Evolutionary conservation across 53 echinoderm and acorn worm genomes (phyloP).

Genomic region (Holothuria scabra): DNA sequence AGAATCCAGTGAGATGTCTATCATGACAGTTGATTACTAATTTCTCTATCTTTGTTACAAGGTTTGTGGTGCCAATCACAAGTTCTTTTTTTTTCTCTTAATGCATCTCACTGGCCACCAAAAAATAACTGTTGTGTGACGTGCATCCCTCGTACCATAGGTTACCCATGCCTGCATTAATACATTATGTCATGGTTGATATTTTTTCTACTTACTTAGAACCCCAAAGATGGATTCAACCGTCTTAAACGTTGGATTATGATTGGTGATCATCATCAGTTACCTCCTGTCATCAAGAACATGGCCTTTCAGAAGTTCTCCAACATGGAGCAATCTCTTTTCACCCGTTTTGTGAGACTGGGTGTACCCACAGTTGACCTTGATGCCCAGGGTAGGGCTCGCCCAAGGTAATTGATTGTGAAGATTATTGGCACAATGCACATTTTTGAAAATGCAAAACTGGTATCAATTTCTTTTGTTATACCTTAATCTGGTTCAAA

Average conservation of each 20-base stretch:
- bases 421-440: too few species aligned
- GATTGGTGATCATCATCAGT: conserved; percentile 99
- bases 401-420: conserved; percentile 70
- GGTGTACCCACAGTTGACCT: conserved; percentile 94
- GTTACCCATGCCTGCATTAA: too few species aligned
- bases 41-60: too few species aligned
- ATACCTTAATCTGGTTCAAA: too few species aligned
- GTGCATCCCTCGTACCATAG: too few species aligned
- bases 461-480: too few species aligned
- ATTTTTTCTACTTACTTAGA: conserved; percentile 55
- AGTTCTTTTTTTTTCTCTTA: too few species aligned
- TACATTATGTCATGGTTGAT: not conserved
- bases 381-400: conserved; percentile 96
- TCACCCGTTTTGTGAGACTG: conserved; percentile 90
- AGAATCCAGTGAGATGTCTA: too few species aligned
- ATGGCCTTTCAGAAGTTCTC: conserved; percentile 99
- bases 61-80: too few species aligned
- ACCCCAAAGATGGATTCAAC: conserved; percentile 98
- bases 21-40: too few species aligned
- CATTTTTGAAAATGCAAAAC: not conserved
- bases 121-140: too few species aligned
- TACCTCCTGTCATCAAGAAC: conserved; percentile 98
- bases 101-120: too few species aligned
- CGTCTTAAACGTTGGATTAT: conserved; percentile 98
- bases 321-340: conserved; percentile 99